A percentile compares a stretch with the other conserved stretches of the same genome.
Conservation (phyloP, 1,140 invertebrate genomes). For the Argopecten irradians region DNA sequence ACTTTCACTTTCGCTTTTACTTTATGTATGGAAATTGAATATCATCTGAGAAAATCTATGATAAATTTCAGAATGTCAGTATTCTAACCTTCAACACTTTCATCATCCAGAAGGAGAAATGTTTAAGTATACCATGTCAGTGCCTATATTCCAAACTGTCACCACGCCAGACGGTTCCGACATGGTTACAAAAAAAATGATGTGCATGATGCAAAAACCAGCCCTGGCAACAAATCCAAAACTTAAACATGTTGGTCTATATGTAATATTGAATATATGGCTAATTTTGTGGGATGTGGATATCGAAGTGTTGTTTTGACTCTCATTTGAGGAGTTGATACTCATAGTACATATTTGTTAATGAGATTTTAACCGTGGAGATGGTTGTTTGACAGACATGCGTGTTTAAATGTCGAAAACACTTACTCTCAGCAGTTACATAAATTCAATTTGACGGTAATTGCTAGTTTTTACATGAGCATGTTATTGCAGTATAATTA, state of each 20-base stretch:
- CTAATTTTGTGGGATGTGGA: neutral
- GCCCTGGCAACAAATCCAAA: neutral
- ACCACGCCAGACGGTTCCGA: neutral
- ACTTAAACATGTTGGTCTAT: neutral
- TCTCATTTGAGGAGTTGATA: neutral
- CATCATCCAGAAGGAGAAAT: neutral
- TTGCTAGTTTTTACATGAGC: neutral
- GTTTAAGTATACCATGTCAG: neutral
- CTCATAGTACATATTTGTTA: neutral
- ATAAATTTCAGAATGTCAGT: neutral
- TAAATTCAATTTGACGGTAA: neutral
- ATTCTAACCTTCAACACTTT: neutral
- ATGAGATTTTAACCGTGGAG: neutral
- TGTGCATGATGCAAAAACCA: neutral
- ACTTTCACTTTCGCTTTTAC: neutral
- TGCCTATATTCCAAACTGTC: neutral
- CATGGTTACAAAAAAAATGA: neutral
- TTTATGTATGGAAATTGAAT: neutral
- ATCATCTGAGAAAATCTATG: neutral
- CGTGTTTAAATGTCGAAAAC: neutral
- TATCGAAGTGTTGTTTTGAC: neutral
- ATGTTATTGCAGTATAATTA: neutral
- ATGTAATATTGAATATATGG: neutral
- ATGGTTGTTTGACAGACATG: neutral
- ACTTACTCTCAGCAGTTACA: neutral